Evolutionary conservation across 2,113 vertebrate genomes (phyloP).

Genomic region (Peromyscus leucopus): DNA sequence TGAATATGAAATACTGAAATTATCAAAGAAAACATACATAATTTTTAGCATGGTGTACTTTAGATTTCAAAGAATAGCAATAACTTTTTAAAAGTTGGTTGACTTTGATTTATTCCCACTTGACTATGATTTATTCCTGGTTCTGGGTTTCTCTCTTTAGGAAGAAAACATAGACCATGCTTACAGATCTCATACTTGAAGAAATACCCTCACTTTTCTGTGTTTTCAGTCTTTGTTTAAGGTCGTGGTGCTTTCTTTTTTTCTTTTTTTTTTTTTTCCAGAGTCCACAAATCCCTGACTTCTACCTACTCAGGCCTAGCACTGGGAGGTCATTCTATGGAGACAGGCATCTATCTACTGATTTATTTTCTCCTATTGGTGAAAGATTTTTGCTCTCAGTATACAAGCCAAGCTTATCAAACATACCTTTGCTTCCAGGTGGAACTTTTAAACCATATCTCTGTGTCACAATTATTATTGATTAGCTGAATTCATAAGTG

Average conservation of each 20-base stretch:
- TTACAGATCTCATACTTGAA: neutral
- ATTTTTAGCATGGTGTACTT: neutral
- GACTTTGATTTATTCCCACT: neutral
- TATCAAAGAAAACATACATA: conserved; percentile 9
- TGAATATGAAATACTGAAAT: neutral
- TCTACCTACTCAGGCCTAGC: neutral
- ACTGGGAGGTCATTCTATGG: neutral
- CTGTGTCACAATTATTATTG: neutral
- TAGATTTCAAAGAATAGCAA: conserved; percentile 8
- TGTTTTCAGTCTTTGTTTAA: neutral
- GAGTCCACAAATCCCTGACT: neutral
- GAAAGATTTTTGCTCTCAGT: neutral
- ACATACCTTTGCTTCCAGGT: neutral
- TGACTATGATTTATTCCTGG: neutral
- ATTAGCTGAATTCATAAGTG: neutral
- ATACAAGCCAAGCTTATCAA: neutral
- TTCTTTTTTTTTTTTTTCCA: neutral
- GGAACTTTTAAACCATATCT: neutral
- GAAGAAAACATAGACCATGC: neutral
- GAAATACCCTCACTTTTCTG: neutral
- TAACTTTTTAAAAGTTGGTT: neutral
- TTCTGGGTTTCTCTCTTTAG: neutral
- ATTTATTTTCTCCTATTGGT: neutral
- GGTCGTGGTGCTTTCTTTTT: neutral
- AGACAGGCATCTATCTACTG: neutral